Conservation (phyloP, 2,888 invertebrate genomes). For the Psylliodes chrysocephalus region DNA sequence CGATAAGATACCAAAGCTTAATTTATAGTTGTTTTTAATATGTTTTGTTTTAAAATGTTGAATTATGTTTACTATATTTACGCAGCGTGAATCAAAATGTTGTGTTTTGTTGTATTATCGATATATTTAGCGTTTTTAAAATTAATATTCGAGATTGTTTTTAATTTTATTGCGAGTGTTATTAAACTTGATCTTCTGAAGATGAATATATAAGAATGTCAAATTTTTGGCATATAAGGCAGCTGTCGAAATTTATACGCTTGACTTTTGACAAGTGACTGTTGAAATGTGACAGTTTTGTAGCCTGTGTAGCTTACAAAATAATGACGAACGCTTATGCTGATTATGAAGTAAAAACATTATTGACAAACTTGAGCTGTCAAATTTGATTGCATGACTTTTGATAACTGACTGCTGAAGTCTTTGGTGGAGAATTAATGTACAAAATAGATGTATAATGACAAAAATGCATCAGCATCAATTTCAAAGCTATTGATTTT, state of each 20-base stretch:
- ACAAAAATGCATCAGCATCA: too few species aligned
- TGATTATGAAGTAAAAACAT: too few species aligned
- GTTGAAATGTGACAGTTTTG: not conserved
- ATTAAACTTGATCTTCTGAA: too few species aligned
- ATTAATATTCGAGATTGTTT: not conserved
- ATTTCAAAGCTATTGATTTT: not conserved
- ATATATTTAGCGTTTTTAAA: not conserved
- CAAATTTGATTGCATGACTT: too few species aligned
- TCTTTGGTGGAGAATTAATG: too few species aligned
- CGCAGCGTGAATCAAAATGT: conserved; percentile 16
- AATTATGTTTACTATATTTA: conserved; percentile 1
- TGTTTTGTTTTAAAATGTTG: conserved; percentile 22
- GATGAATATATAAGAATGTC: too few species aligned
- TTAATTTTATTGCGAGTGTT: too few species aligned
- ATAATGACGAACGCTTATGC: too few species aligned
- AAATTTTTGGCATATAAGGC: not conserved
- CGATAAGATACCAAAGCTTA: conserved; percentile 27
- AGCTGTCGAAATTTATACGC: not conserved
- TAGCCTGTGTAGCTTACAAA: too few species aligned
- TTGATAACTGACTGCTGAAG: too few species aligned
- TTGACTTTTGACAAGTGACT: not conserved
- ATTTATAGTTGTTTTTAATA: conserved; percentile 17
- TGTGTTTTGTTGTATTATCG: conserved; percentile 14
- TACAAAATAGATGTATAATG: too few species aligned
- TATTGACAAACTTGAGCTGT: too few species aligned